Base-by-base conservation (phyloP, 2,113 vertebrate species). In the Muntiacus reevesi region DNA sequence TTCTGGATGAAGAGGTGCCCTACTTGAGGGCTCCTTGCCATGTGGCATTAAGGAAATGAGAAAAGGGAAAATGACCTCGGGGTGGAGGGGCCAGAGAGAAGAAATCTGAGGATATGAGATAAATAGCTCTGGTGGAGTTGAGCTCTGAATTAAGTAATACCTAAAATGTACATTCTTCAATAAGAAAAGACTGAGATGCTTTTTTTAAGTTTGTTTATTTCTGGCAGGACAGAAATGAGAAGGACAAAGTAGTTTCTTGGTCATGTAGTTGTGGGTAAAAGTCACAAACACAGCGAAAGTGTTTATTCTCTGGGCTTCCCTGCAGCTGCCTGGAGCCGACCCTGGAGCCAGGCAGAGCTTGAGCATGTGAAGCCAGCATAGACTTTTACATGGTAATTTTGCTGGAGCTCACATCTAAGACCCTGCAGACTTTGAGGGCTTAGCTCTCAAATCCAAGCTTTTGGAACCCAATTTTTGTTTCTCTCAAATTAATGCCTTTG, bases 381-480 rank as follows among this genome's bases (percentile, higher is more conserved):
- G 40, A 89, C 16, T 91, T 94, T 84, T 71, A 43, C 81, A 60
- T 36, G 67, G 85, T 57, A 57, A 47, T 30, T 43, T 47, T 2
- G 0, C 50, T 33, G 40, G n/a, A 67, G 28, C 12, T 60, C 64
- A 27, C 33, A 60, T 55, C 11, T 67, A 79, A 92, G 11, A 84
- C 64, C 13, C 16, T 40, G 47, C 5, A 30, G 87, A 94, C 11
- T 84, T 71, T 45, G 43, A 67, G 28, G 28, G 23, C n/a, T 96
- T 92, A 92, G n/a, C 14, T 89, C 47, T 94, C 55, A 97, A 89
- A 96, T 71, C 67, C 67, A 79, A 59, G 92, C n/a, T 79, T 93
- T 78, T 85, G 57, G 55, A 97, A 89, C 64, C 84, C 78, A 91
- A 52, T 60, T 95, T 87, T 87, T 91, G 30, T 91, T 97, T 91